These are phyloP conservation scores for Candidula unifasciata DNA, from an alignment of 2,888 invertebrate species.

Conservation along the genomic window DNA sequence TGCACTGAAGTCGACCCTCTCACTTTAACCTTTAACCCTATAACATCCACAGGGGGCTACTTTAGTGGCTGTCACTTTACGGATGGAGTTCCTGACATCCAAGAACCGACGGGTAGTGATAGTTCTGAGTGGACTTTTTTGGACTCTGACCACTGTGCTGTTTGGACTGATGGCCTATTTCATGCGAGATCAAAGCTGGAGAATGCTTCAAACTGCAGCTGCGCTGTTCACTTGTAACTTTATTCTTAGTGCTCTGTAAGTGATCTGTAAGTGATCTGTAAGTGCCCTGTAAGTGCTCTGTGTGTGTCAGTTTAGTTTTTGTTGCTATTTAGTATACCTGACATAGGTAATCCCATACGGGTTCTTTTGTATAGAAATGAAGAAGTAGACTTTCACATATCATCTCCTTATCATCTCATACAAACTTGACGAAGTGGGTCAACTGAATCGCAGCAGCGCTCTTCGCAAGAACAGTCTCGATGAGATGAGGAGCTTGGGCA, in stretches of 20 bases:
- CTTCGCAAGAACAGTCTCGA: no score
- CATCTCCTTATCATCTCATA: no score
- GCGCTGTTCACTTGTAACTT: slow-evolving; percentile 30
- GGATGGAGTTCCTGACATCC: slow-evolving; percentile 61
- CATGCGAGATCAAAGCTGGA: slow-evolving; percentile 60
- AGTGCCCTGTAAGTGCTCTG: no score
- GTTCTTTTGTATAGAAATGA: no score
- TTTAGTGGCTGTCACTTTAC: slow-evolving; percentile 58
- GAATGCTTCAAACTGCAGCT: slow-evolving; percentile 59
- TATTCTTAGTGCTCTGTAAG: slow-evolving; percentile 46
- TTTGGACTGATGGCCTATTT: slow-evolving; percentile 61
- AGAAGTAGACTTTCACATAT: no score
- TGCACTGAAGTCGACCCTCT: no score
- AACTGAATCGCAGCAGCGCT: no score
- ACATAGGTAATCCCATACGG: no score
- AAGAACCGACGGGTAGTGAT: slow-evolving; percentile 57
- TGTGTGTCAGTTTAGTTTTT: not conserved
- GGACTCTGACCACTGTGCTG: slow-evolving; percentile 58
- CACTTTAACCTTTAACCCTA: no score
- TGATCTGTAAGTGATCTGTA: not conserved
- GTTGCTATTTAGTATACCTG: no score
- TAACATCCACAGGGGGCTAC: slow-evolving; percentile 60
- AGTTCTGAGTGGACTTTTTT: slow-evolving; percentile 56
- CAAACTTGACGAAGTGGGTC: no score
- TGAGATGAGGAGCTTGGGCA: no score